These are phyloP conservation scores for Neodontobutis hainanensis DNA, from an alignment of 2,113 vertebrate species.

Conservation along the genomic window DNA sequence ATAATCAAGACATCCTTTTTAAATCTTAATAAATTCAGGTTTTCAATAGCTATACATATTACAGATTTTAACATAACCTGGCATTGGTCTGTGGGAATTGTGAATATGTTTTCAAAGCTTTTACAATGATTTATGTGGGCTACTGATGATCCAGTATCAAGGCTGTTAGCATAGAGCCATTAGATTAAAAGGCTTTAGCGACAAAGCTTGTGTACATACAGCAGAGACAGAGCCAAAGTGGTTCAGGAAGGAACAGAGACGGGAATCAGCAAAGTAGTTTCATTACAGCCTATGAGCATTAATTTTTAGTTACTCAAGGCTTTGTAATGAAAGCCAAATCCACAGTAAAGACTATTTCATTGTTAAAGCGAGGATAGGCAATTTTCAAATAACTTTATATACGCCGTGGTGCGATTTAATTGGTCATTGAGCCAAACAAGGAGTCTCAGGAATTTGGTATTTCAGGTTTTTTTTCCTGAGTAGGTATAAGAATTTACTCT, in stretches of 20 bases:
- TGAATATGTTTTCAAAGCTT: slow-evolving; percentile 37
- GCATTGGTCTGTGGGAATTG: background rate
- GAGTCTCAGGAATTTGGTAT: no score
- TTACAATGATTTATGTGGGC: slow-evolving; percentile 35
- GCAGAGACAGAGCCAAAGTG: slow-evolving; percentile 23
- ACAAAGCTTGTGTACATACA: slow-evolving; percentile 35
- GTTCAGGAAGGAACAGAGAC: slow-evolving; percentile 1
- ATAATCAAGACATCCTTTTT: background rate
- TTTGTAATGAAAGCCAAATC: background rate
- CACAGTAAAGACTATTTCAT: background rate
- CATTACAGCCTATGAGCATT: slow-evolving; percentile 1
- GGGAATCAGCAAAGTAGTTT: background rate
- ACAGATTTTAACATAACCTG: background rate
- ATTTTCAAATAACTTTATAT: no score
- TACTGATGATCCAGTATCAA: slow-evolving; percentile 41
- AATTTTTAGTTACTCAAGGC: background rate
- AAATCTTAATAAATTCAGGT: background rate
- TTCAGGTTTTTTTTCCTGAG: no score
- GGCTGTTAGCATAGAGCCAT: slow-evolving; percentile 44
- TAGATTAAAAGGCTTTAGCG: slow-evolving; percentile 48
- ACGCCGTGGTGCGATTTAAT: no score
- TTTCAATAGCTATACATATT: background rate
- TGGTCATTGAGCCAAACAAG: no score
- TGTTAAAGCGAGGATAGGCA: background rate
- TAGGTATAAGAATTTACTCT: no score